Percentiles rank a stretch among this genome's conserved stretches.
Evolutionary conservation across 2,797 vertebrate species (phyloP).

Genomic region (Pristis pectinata): DNA sequence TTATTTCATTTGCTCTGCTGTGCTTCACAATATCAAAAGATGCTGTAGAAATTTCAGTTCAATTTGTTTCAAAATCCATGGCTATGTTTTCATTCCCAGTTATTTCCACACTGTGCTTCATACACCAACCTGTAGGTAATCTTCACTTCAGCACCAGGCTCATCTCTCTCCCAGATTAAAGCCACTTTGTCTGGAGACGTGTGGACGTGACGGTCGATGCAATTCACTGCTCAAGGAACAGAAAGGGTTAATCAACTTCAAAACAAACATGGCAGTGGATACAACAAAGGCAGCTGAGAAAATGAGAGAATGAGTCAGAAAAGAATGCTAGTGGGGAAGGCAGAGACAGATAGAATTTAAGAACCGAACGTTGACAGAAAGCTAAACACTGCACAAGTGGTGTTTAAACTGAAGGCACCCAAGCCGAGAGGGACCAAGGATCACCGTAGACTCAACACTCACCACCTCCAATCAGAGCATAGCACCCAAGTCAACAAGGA

Average conservation of each 20-base stretch:
- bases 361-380: not conserved
- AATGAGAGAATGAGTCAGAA: not conserved
- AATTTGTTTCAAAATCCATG: not conserved
- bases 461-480: not conserved
- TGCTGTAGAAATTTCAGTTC: not conserved
- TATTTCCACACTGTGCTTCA: not conserved
- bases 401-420: not conserved
- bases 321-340: not conserved
- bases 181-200: conserved; percentile 52
- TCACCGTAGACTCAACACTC: not conserved
- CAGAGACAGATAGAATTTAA: not conserved
- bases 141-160: conserved; percentile 48
- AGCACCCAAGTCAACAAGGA: not conserved
- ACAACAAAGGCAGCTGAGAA: not conserved
- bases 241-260: not conserved
- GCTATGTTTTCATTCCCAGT: not conserved
- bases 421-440: not conserved
- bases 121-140: conserved; percentile 54
- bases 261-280: not conserved
- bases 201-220: conserved; percentile 53
- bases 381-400: not conserved
- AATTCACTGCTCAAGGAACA: conserved; percentile 51
- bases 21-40: not conserved
- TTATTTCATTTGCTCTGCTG: not conserved
- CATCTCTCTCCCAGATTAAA: conserved; percentile 57